phyloP scores from a whole-genome alignment of 2,888 invertebrate genomes.

The Acheta domesticus region DNA sequence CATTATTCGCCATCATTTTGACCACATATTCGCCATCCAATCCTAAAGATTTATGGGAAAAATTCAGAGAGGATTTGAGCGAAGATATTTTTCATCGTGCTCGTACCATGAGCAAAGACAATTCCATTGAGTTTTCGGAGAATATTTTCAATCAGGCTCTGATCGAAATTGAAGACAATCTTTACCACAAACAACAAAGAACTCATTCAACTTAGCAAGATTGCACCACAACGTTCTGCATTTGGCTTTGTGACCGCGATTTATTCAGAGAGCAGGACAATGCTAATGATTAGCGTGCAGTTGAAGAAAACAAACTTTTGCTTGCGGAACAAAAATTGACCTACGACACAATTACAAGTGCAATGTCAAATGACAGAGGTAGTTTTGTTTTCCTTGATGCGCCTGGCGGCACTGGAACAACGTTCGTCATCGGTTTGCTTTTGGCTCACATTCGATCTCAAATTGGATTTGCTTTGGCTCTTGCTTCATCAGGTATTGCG shows the following conservation, averaged over 20 bases:
- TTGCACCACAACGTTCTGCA: conserved; percentile 34
- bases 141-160: conserved; percentile 43
- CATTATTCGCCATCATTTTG: conserved; percentile 41
- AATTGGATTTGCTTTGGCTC: conserved; percentile 43
- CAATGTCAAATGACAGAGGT: not conserved
- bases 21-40: conserved; percentile 40
- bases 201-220: conserved; percentile 41
- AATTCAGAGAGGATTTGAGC: conserved; percentile 28
- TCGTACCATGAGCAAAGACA: conserved; percentile 34
- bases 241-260: conserved; percentile 38
- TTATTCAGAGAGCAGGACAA: conserved; percentile 39
- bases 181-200: conserved; percentile 33
- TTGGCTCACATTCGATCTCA: conserved; percentile 43
- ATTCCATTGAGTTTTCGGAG: conserved; percentile 37
- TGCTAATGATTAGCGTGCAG: conserved; percentile 27
- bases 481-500: conserved; percentile 49
- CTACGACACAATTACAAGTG: conserved; percentile 22
- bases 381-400: conserved; percentile 41
- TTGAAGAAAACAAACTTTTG: conserved; percentile 35
- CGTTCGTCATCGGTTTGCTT: conserved; percentile 45
- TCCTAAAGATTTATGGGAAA: conserved; percentile 35
- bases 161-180: conserved; percentile 41
- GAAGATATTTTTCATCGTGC: conserved; percentile 21
- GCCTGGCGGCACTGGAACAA: conserved; percentile 48
- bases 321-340: conserved; percentile 34